Conservation (phyloP, 2,113 vertebrate genomes). For the Crotalus helleri region DNA sequence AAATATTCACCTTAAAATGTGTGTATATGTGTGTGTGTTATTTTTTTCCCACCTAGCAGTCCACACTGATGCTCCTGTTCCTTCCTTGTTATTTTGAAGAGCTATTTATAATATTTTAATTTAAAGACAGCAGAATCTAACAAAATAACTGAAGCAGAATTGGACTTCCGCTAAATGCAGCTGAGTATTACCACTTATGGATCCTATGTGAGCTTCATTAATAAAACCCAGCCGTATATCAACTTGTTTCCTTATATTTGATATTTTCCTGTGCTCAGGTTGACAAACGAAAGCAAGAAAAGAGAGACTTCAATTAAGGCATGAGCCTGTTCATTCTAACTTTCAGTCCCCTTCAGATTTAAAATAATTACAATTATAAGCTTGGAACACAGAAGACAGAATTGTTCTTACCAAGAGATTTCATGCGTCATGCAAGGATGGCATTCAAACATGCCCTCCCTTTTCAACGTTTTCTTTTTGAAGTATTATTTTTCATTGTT, state of each 20-base stretch:
- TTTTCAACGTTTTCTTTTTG: background rate
- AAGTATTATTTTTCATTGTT: slow-evolving; percentile 50
- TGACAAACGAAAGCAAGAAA: background rate
- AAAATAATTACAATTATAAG: background rate
- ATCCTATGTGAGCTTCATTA: background rate
- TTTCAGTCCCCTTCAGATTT: background rate
- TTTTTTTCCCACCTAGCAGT: background rate
- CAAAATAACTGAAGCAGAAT: background rate
- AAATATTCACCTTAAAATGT: background rate
- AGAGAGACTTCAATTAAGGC: background rate
- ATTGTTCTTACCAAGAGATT: background rate
- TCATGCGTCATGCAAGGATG: background rate
- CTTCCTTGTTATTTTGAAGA: background rate
- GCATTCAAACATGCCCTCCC: background rate
- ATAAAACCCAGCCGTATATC: background rate
- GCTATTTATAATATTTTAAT: background rate
- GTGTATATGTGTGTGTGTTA: background rate
- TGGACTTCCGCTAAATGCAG: background rate
- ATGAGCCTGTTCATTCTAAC: too few species aligned
- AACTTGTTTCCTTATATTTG: background rate
- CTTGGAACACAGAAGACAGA: background rate
- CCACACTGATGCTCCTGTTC: background rate
- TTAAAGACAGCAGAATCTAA: background rate
- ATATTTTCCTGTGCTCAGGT: background rate
- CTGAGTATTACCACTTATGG: background rate